Evolutionary conservation across 2,888 invertebrate species (phyloP), one percentile per base, ranked within the genome.

Genomic region (Chloroclystis v-ata): DNA sequence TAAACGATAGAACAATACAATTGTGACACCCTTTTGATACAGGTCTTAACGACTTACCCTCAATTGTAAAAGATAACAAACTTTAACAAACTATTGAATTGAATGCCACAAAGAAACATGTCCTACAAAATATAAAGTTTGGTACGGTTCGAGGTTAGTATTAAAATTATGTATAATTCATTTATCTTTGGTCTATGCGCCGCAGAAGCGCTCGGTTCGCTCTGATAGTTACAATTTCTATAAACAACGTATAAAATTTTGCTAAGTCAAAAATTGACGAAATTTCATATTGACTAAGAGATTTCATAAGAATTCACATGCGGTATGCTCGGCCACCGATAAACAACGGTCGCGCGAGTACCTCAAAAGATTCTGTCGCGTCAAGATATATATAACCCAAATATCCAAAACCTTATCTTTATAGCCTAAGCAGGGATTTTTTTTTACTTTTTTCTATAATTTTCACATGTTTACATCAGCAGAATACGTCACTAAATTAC

Each of bases 261-360:
- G 82, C 85, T 87, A 85, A 79, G 86, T 87, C 85, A 86, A 82
- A 85, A 87, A 86, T 87, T 86, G 86, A 87, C 87, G 74, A 80
- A 75, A 81, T 83, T 84, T 82, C 73, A 78, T 85, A 87, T 87
- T 86, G 87, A 85, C 87, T 86, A 87, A 83, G 80, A 84, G 77
- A 79, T 79, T 80, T 86, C 86, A 86, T 87, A 87, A 86, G 87
- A 86, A 79, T 84, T 77, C 82, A 83, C 83, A 74, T 80, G 78
- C 78, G 79, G 80, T 80, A 72, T 66, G 72, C 73, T 71, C 69
- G 69, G 69, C 65, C 67, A 60, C 60, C 63, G 67, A 64, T 63
- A 67, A 62, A 61, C 63, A 46, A 55, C 57, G 64, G 63, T 65
- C 69, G 63, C 69, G 71, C 72, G 77, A 78, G 75, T 75, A 75